These are phyloP conservation scores for Pseudochaenichthys georgianus DNA, from an alignment of 2,797 vertebrate genomes.

Conservation along the genomic window DNA sequence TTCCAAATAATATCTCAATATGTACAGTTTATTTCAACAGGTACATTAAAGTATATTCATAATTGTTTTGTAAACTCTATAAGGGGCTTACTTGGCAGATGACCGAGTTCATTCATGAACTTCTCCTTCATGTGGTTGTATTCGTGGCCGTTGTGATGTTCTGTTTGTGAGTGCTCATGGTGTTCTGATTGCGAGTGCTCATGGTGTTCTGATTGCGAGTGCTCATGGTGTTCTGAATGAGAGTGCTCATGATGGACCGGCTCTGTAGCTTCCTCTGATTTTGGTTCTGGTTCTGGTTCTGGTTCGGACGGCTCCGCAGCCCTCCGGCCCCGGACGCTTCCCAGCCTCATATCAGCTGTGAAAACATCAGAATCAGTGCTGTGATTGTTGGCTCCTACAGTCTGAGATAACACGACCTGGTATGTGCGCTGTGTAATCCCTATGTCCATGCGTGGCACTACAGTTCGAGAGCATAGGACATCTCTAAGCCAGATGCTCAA, in stretches of 20 bases:
- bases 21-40: background rate
- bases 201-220: constrained; percentile 50
- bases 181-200: constrained; percentile 55
- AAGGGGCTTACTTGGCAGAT: constrained; percentile 82
- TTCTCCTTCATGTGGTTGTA: constrained; percentile 90
- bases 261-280: constrained; percentile 73
- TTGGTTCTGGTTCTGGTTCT: constrained; percentile 76
- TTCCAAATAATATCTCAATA: background rate
- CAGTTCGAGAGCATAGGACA: constrained; percentile 58
- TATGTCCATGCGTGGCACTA: constrained; percentile 51
- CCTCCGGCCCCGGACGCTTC: constrained; percentile 66
- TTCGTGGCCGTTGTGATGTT: constrained; percentile 77
- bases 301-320: constrained; percentile 75
- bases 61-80: background rate
- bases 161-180: constrained; percentile 44
- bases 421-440: constrained; percentile 69
- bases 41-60: background rate
- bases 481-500: constrained; percentile 81
- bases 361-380: constrained; percentile 24
- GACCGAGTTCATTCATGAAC: constrained; percentile 88
- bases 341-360: constrained; percentile 77
- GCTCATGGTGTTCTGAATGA: constrained; percentile 63
- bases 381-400: constrained; percentile 30
- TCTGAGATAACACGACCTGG: constrained; percentile 42
- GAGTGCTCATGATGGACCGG: constrained; percentile 64